Base-by-base conservation (phyloP, 1,140 invertebrate genomes). In the Andricus grossulariae region DNA sequence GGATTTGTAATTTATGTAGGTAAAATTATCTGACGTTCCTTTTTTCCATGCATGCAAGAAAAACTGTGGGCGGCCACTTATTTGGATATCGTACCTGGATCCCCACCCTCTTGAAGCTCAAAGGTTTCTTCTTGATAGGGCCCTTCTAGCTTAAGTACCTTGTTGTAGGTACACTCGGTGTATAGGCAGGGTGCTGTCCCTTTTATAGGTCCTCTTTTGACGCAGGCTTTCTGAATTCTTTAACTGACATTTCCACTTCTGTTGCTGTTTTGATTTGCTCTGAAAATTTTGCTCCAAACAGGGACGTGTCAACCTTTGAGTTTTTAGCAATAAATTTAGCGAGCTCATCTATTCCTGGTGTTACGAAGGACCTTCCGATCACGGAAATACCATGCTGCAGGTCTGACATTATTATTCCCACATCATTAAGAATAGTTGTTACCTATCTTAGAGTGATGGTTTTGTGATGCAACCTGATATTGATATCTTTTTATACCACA, bases 251-350 rank as follows among this genome's bases (percentile, higher is more conserved):
- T 6, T 54, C 72, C 32, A 84, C 13, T 15, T 80, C 71, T 45
- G 74, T 74, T 3, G 60, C 12, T 71, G 76, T 71, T 51, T 82
- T 82, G 0, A 82, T 70, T 32, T 71, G 79, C 8, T 73, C 60
- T 2, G 73, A 5, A n/a, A 84, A 49, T 21, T 79, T 51, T n/a
- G 75, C 55, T 12, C 77, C 80, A 71, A 82, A 82, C 15, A 84
- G 51, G n/a, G 78, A 76, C 5, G 13, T 39, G 45, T 84, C 77
- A 8, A 74, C 70, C 25, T 79, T 76, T 13, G 50, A 73, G 3
- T 75, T 45, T 19, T 73, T 13, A 8, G 81, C 15, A 3, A 79
- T n/a, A 3, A n/a, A 39, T 74, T 75, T 78, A 13, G 60, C 71
- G n/a, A 77, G 32, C 55, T 79, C 75, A 8, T 18, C 50, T 13